Evolutionary conservation across 30 jellyfish, hydroid and myxozoan genomes (phyloP).

Genomic region (Turritopsis rubra): DNA sequence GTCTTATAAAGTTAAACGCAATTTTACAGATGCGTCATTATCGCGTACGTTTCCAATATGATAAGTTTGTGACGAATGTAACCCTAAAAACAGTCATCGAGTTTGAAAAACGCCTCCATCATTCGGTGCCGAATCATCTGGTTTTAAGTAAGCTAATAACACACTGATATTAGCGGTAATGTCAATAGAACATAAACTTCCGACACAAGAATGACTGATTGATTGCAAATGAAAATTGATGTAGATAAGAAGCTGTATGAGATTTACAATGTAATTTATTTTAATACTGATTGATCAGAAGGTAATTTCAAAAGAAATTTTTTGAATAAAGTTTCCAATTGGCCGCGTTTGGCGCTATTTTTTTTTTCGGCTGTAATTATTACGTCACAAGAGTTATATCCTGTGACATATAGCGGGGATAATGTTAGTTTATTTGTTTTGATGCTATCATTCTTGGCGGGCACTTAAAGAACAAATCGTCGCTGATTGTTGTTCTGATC

Average conservation of each 20-base stretch:
- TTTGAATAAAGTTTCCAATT: background rate
- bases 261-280: no score
- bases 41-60: no score
- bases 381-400: background rate
- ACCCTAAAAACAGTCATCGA: no score
- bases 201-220: background rate
- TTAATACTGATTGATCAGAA: no score
- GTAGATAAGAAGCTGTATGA: background rate
- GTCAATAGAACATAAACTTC: background rate
- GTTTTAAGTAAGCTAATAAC: background rate
- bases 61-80: no score
- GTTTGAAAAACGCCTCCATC: no score
- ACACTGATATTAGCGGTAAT: background rate
- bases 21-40: no score
- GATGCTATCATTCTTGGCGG: background rate
- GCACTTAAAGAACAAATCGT: background rate
- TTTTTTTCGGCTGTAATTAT: background rate
- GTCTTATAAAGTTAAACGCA: no score
- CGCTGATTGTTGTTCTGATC: background rate
- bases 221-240: background rate
- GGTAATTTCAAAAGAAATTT: no score
- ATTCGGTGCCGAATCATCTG: background rate
- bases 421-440: no score
- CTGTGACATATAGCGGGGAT: background rate
- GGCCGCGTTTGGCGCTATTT: background rate